Evolutionary conservation across 2,113 vertebrate species (phyloP).

Genomic region (Caretta caretta): DNA sequence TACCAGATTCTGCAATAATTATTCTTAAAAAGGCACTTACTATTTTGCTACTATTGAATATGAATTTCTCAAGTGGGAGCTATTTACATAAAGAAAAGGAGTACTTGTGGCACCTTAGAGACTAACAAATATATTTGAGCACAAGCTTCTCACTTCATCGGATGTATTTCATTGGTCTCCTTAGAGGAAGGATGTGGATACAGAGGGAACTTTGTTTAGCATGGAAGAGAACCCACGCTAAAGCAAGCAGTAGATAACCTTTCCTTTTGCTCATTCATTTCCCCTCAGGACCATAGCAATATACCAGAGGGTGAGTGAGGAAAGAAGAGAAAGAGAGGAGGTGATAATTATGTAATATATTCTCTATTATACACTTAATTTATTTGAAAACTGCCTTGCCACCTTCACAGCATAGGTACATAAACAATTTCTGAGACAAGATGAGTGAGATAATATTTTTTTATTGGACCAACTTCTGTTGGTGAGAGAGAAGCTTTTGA

Average conservation of each 20-base stretch:
- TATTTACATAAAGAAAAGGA: not conserved
- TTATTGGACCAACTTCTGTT: not conserved
- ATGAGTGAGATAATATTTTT: too few species aligned
- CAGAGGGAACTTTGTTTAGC: not conserved
- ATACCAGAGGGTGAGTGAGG: not conserved
- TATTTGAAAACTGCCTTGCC: not conserved
- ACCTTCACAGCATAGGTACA: not conserved
- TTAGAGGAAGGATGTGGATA: not conserved
- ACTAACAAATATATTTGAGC: too few species aligned
- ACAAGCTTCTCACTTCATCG: too few species aligned
- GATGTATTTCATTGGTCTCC: not conserved
- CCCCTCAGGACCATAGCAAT: not conserved
- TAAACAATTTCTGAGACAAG: not conserved
- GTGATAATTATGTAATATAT: not conserved
- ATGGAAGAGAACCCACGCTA: not conserved
- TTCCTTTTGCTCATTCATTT: not conserved
- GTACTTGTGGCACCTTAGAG: too few species aligned
- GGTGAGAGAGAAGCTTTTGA: not conserved
- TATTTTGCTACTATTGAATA: not conserved
- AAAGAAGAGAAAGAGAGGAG: not conserved
- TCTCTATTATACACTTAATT: not conserved
- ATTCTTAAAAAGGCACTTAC: not conserved
- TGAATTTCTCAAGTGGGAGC: not conserved
- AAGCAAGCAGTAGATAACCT: not conserved
- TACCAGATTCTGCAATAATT: not conserved